These are phyloP conservation scores for Mimas tiliae DNA, from an alignment of 2,888 invertebrate genomes.

Conservation along the genomic window DNA sequence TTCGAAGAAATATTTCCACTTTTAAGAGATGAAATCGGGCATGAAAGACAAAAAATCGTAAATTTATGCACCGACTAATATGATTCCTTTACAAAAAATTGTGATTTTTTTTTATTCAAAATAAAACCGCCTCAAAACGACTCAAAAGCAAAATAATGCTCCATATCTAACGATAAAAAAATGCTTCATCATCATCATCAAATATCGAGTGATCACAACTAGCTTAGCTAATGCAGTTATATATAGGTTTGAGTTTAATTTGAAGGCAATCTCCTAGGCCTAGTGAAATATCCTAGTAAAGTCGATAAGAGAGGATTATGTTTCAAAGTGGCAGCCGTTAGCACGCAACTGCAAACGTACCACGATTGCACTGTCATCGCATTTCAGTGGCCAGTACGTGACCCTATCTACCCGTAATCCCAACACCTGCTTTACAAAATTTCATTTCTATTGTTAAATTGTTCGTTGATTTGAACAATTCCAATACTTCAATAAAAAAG, in stretches of 20 bases:
- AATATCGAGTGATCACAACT: too few species aligned
- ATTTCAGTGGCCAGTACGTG: constrained; percentile 74
- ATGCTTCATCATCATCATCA: too few species aligned
- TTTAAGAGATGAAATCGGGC: too few species aligned
- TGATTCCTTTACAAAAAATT: too few species aligned
- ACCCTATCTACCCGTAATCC: constrained; percentile 78
- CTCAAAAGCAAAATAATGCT: too few species aligned
- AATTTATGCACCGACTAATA: too few species aligned
- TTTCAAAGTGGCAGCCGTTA: constrained; percentile 52
- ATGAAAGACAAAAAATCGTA: too few species aligned
- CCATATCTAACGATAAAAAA: too few species aligned
- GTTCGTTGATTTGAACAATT: not conserved
- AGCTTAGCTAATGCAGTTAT: not conserved
- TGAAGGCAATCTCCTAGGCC: constrained; percentile 10
- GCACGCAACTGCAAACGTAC: constrained; percentile 60
- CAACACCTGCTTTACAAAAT: constrained; percentile 77
- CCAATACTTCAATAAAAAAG: not conserved
- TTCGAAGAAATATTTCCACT: too few species aligned
- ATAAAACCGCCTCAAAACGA: too few species aligned
- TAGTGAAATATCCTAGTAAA: constrained; percentile 33
- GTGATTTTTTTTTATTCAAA: too few species aligned
- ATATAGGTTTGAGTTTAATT: constrained; percentile 1
- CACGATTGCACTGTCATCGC: constrained; percentile 79
- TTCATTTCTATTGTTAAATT: constrained; percentile 47
- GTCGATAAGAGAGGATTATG: constrained; percentile 55